These are phyloP conservation scores for Theocolax elegans DNA, from an alignment of 1,140 invertebrate genomes.

Conservation along the genomic window DNA sequence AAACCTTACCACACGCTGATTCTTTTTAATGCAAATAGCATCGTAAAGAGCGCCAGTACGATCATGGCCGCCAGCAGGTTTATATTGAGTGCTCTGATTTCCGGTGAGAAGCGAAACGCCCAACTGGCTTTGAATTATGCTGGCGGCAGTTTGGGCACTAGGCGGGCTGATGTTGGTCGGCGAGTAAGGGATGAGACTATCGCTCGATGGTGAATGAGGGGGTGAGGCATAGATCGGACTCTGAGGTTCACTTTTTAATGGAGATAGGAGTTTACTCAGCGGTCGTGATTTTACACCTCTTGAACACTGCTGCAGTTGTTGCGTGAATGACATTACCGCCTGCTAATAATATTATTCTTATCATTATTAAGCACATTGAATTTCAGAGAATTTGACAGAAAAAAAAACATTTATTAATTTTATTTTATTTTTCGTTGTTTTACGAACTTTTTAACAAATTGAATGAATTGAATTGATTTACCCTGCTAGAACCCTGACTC, in stretches of 20 bases:
- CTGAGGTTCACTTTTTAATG: conserved; percentile 80
- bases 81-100: conserved; percentile 63
- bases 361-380: not conserved
- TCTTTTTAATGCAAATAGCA: conserved; percentile 64
- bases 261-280: conserved; percentile 73
- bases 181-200: conserved; percentile 68
- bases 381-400: not conserved
- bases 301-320: conserved; percentile 78
- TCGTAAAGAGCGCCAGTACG: conserved; percentile 63
- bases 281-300: conserved; percentile 71
- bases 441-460: too few species aligned
- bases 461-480: not conserved
- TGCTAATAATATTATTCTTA: conserved; percentile 49
- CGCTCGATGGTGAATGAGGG: conserved; percentile 83
- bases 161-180: conserved; percentile 65
- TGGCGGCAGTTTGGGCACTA: conserved; percentile 62
- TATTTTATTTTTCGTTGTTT: too few species aligned
- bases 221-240: conserved; percentile 87
- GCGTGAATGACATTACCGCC: conserved; percentile 76
- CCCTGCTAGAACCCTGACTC: conserved; percentile 23
- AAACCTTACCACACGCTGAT: conserved; percentile 37
- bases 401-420: too few species aligned
- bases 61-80: conserved; percentile 58
- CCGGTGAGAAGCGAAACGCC: conserved; percentile 61
- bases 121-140: conserved; percentile 63